Conservation (phyloP, 2,797 vertebrate genomes). For the Pogonophryne albipinna region DNA sequence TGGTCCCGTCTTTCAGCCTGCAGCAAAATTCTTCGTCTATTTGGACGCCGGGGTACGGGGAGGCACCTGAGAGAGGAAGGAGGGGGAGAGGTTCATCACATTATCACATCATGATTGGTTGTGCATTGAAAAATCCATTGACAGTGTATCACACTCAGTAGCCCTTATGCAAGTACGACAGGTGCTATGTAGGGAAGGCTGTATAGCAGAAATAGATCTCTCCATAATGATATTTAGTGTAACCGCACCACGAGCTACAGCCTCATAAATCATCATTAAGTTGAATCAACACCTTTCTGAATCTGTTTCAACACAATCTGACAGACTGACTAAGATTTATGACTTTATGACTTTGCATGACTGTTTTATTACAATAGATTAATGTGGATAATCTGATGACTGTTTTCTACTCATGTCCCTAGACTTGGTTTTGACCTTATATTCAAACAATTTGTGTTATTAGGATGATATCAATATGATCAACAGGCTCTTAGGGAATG, state of each 20-base stretch:
- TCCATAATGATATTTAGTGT: neutral
- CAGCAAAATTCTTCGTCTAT: constrained; percentile 97
- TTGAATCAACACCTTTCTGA: neutral
- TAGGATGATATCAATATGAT: neutral
- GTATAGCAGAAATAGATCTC: neutral
- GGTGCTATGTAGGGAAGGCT: neutral
- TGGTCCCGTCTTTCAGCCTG: constrained; percentile 93
- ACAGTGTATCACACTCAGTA: neutral
- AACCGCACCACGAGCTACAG: neutral
- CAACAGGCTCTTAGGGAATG: neutral
- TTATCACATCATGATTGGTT: constrained; percentile 2
- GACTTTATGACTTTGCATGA: too few species aligned
- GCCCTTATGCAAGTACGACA: neutral
- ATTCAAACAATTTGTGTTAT: neutral
- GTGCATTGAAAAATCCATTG: neutral
- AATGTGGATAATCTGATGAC: neutral
- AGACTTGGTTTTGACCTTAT: too few species aligned
- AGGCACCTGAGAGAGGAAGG: constrained; percentile 86
- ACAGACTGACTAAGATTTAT: too few species aligned
- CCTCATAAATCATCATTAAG: neutral
- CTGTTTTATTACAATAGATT: neutral
- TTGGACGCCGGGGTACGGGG: constrained; percentile 94
- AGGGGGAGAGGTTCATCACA: neutral
- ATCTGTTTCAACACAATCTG: neutral
- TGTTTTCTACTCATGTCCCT: too few species aligned